phyloP scores from a whole-genome alignment of 2,888 invertebrate species.

The Xestia rhomboidea region DNA sequence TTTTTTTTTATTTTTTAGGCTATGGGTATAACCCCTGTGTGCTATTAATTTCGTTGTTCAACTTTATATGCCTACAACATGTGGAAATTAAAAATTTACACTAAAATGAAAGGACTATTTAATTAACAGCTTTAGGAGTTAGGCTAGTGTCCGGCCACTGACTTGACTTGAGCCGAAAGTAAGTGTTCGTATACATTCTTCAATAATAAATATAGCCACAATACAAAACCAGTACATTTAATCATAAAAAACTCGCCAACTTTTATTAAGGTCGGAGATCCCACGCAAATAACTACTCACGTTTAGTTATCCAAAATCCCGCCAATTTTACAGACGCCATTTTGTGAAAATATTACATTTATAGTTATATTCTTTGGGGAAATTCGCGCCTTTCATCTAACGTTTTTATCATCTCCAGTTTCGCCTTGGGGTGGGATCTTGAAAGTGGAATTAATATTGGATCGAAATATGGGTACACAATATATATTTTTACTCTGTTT shows the following conservation, averaged over 20 bases:
- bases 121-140: not conserved
- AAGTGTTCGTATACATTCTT: not conserved
- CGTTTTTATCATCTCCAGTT: conserved; percentile 40
- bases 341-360: conserved; percentile 49
- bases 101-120: not conserved
- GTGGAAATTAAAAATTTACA: not conserved
- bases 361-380: conserved; percentile 60
- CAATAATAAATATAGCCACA: not conserved
- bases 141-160: not conserved
- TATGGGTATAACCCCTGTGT: not conserved
- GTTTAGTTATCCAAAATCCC: conserved; percentile 49
- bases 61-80: not conserved
- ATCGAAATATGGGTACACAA: conserved; percentile 32
- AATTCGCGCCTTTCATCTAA: conserved; percentile 54
- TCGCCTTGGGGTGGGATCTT: conserved; percentile 45
- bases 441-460: conserved; percentile 52
- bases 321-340: conserved; percentile 44
- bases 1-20: no score
- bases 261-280: conserved; percentile 66
- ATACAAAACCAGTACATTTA: conserved; percentile 27
- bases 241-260: conserved; percentile 33
- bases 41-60: no score
- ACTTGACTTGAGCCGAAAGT: not conserved
- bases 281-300: conserved; percentile 39
- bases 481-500: conserved; percentile 40